Evolutionary conservation across 2,797 vertebrate species (phyloP).

Genomic region (Cryptoprocta ferox): DNA sequence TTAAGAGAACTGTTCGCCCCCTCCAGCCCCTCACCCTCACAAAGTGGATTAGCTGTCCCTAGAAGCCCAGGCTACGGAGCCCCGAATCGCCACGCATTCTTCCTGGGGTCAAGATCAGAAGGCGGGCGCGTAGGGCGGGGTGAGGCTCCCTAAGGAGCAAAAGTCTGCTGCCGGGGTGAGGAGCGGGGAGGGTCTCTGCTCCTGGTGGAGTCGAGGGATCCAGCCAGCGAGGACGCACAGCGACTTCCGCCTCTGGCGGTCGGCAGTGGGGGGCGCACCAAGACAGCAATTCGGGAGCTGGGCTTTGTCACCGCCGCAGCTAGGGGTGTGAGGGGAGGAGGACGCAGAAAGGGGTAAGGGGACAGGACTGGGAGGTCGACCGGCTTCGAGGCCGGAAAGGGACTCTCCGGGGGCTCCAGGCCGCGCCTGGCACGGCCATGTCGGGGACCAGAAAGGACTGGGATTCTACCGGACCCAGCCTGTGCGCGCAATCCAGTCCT

Average conservation of each 20-base stretch:
- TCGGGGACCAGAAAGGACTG: background rate
- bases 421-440: background rate
- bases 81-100: background rate
- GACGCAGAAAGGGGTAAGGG: background rate
- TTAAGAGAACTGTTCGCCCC: background rate
- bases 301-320: constrained; percentile 66
- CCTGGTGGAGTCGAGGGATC: background rate
- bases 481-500: background rate
- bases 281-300: constrained; percentile 87
- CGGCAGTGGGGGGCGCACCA: constrained; percentile 91
- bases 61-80: background rate
- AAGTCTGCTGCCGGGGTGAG: accelerated
- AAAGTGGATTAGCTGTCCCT: background rate
- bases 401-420: background rate
- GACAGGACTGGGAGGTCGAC: background rate
- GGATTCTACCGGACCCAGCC: background rate
- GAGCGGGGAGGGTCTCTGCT: accelerated
- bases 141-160: background rate
- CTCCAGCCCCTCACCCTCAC: background rate
- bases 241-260: constrained; percentile 84
- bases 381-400: background rate
- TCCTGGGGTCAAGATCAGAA: background rate
- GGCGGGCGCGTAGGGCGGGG: accelerated
- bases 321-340: constrained; percentile 51
- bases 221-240: background rate